phyloP scores from a whole-genome alignment of 2,113 vertebrate genomes.

The Neotoma lepida region DNA sequence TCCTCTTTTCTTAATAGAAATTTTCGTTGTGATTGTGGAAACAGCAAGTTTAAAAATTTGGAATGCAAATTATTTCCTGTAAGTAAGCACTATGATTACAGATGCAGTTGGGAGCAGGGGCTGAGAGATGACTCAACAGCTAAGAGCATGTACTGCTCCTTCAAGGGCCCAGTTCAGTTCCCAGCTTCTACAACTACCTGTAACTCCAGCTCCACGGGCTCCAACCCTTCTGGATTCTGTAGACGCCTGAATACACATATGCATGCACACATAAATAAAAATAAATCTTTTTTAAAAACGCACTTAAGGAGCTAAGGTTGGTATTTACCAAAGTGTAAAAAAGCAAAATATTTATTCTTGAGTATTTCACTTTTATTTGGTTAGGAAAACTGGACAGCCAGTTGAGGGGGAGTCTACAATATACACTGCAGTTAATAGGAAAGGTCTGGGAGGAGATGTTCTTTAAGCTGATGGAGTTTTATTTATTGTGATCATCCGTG shows the following conservation, averaged over 20 bases:
- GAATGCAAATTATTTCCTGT: constrained; percentile 93
- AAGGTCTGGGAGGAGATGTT: background rate
- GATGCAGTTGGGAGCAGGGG: background rate
- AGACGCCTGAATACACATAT: background rate
- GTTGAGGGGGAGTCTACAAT: background rate
- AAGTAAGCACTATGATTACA: constrained; percentile 77
- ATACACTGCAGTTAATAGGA: constrained; percentile 27
- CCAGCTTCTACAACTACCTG: background rate
- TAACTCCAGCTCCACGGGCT: background rate
- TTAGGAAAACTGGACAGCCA: constrained; percentile 26
- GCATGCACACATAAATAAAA: background rate
- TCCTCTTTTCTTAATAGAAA: constrained; percentile 86
- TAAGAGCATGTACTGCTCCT: background rate
- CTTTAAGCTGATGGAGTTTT: constrained; percentile 8
- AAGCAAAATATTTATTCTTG: constrained; percentile 47
- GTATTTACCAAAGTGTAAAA: constrained; percentile 31
- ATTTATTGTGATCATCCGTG: background rate
- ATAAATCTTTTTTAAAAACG: background rate
- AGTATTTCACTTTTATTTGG: constrained; percentile 38
- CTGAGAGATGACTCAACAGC: background rate
- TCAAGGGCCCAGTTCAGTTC: background rate
- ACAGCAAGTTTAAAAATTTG: constrained; percentile 93
- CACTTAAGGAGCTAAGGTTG: background rate
- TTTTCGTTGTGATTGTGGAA: constrained; percentile 98
- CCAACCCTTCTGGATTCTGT: background rate